phyloP scores from a whole-genome alignment of 2,797 vertebrate species.

The Fratercula arctica region DNA sequence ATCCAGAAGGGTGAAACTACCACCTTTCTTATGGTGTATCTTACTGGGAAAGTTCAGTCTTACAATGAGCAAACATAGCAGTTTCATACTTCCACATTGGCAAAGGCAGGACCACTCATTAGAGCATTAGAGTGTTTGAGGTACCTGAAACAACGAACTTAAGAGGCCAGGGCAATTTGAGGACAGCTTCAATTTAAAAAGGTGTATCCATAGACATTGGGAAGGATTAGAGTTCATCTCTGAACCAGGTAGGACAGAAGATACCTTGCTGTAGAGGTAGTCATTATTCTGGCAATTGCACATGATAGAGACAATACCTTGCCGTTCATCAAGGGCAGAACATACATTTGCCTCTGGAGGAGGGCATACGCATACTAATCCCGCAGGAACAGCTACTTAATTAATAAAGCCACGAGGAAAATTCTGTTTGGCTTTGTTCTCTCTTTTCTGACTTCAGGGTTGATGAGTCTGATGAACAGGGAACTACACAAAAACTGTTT shows the following conservation, averaged over 20 bases:
- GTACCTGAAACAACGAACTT: background rate
- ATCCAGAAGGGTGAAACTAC: background rate
- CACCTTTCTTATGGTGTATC: background rate
- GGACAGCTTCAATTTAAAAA: background rate
- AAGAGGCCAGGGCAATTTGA: background rate
- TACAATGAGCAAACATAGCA: background rate
- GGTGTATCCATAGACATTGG: background rate
- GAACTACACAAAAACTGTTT: background rate
- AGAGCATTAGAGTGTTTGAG: background rate
- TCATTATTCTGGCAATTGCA: background rate
- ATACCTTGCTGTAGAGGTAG: background rate
- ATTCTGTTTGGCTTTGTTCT: background rate
- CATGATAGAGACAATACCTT: background rate
- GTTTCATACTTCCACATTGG: background rate
- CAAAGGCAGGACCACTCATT: background rate
- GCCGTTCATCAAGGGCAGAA: background rate
- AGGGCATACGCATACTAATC: background rate
- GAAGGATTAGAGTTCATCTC: background rate
- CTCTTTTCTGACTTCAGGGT: background rate
- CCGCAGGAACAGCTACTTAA: background rate
- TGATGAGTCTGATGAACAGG: background rate
- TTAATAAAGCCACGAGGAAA: conserved; percentile 30
- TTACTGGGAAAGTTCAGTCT: background rate
- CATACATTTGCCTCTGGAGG: background rate
- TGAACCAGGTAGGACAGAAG: background rate